These are phyloP conservation scores for Sphyrna mokarran DNA, from an alignment of 2,113 vertebrate genomes.

Conservation along the genomic window DNA sequence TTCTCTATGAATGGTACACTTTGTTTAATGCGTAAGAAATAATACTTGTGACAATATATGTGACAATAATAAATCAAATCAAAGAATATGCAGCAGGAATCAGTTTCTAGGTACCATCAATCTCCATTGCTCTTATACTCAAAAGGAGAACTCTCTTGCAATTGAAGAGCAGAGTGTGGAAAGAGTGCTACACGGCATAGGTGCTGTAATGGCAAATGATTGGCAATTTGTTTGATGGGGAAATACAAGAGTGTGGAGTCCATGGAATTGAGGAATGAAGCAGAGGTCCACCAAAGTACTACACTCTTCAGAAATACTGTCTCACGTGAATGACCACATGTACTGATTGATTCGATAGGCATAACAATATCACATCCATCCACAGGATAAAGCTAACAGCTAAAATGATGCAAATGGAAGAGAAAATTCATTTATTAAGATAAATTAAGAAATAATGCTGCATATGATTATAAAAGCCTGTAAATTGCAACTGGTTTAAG, in stretches of 20 bases:
- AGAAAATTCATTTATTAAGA: not conserved
- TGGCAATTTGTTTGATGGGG: not conserved
- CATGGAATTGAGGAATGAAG: not conserved
- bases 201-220: not conserved
- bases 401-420: not conserved
- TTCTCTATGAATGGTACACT: too few relatives aligned
- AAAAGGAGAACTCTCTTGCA: not conserved
- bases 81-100: not conserved
- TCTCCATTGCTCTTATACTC: not conserved
- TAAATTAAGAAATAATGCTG: not conserved
- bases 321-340: not conserved
- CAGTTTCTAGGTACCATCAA: not conserved
- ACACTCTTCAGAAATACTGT: not conserved
- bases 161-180: not conserved
- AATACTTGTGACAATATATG: too few relatives aligned
- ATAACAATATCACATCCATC: too few relatives aligned
- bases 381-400: not conserved
- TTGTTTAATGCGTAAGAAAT: too few relatives aligned
- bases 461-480: not conserved
- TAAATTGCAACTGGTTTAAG: not conserved
- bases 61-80: too few relatives aligned
- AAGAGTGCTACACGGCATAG: not conserved
- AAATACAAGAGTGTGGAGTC: not conserved
- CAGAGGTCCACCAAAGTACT: not conserved
- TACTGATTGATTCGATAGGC: not conserved